Conservation (phyloP, 2,888 invertebrate genomes). For the Eucriotettix oculatus region DNA sequence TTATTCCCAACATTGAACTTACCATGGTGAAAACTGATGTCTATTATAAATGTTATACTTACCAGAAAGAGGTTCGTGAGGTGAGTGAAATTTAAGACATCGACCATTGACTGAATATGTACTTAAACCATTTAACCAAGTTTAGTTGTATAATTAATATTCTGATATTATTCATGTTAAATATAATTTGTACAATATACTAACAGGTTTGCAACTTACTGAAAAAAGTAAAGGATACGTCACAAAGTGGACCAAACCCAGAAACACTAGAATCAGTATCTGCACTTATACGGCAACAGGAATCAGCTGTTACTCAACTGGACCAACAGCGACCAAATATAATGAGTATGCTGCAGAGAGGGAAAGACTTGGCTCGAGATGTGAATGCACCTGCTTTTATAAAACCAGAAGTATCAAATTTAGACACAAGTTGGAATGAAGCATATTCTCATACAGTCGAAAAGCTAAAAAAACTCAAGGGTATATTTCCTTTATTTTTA, state of each 20-base stretch:
- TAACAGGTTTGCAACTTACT: constrained; percentile 33
- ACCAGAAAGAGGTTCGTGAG: constrained; percentile 56
- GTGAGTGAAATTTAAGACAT: neutral
- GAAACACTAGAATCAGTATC: constrained; percentile 58
- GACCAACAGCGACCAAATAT: constrained; percentile 72
- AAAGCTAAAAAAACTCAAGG: constrained; percentile 61
- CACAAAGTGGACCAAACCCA: constrained; percentile 39
- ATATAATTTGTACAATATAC: constrained; percentile 2
- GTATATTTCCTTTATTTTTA: constrained; percentile 17
- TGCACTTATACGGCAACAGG: constrained; percentile 63
- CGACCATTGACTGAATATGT: too few relatives aligned
- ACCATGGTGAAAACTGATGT: constrained; percentile 87
- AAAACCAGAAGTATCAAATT: constrained; percentile 59
- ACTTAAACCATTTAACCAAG: neutral
- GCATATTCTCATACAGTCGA: constrained; percentile 73
- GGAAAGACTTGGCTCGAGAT: constrained; percentile 75
- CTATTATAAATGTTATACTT: constrained; percentile 82
- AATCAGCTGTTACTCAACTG: constrained; percentile 61
- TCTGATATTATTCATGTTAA: neutral
- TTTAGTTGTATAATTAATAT: neutral
- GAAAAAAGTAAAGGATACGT: constrained; percentile 49
- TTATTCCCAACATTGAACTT: constrained; percentile 82
- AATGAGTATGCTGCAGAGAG: constrained; percentile 79
- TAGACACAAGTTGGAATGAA: constrained; percentile 80
- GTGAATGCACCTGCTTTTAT: constrained; percentile 77